Base-by-base conservation (phyloP, 2,888 invertebrate genomes). In the Ophion costatus region DNA sequence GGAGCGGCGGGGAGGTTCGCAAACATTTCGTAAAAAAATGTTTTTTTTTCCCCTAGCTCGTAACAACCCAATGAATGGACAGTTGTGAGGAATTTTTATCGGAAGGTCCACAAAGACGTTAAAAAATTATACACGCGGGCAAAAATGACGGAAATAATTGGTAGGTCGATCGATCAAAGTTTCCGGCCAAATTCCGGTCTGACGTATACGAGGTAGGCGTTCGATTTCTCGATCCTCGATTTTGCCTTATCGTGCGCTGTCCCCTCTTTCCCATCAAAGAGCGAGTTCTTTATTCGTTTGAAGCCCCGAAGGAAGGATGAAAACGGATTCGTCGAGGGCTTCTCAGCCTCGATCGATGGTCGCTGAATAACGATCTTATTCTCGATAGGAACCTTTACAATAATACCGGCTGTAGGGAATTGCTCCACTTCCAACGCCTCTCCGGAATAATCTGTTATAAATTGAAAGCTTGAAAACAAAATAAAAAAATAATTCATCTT, bases 291-390 rank as follows among this genome's bases (percentile, higher is more conserved):
- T 6, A 91, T 82, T 17, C 85, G 61, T 0, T 82, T 81, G 6
- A 92, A 57, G 86, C 89, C 91, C 82, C 88, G 85, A 6, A 92
- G 85, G 17, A 92, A 88, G 2, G 87, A 78, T 42, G 84, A 69
- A 14, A 92, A 61, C 33, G 90, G 88, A 76, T 87, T 84, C 6
- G 79, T 29, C 33, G 80, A 69, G 14, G 87, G 84, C 22, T 83
- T 70, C 6, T 90, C 88, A 73, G 89, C 85, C 77, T 89, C 80
- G 33, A 80, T 66, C 2, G 88, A 80, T n/a, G 89, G 89, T 9
- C 89, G 82, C 20, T 91, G 90, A 22, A 90, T 51, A 38, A 91
- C 86, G 70, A 91, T 90, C 74, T 90, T 88, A 70, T 91, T 91
- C 20, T 90, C 88, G 22, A 90, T 74, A 5, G 92, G 92, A 61